Evolutionary conservation across 2,888 invertebrate species (phyloP).

Genomic region (Temnothorax rugatulus): DNA sequence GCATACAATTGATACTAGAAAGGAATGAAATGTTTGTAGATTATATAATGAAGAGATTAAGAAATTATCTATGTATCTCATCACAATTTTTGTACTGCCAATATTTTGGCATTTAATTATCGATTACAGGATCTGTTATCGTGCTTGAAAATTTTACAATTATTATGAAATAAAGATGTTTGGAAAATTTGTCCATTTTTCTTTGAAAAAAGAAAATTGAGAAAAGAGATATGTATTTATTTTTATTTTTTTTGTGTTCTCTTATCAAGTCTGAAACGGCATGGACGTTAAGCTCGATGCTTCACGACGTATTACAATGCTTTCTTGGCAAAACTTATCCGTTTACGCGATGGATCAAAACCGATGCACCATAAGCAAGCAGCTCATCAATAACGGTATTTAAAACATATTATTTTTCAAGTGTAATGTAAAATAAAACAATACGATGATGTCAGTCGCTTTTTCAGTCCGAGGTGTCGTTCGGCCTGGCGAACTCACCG

Average conservation of each 20-base stretch:
- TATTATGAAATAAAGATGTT: not conserved
- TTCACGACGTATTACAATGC: constrained; percentile 87
- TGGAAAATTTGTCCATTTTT: not conserved
- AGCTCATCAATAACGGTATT: constrained; percentile 92
- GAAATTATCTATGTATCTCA: not conserved
- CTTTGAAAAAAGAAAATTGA: not conserved
- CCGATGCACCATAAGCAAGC: constrained; percentile 87
- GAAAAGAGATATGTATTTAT: not conserved
- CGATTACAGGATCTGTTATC: not conserved
- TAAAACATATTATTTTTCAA: constrained; percentile 27
- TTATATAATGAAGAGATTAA: not conserved
- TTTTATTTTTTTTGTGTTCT: not conserved
- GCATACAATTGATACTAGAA: not conserved
- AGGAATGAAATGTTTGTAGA: not conserved
- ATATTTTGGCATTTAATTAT: not conserved
- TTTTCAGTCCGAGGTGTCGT: constrained; percentile 92
- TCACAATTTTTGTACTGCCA: not conserved
- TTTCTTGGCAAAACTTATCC: constrained; percentile 93
- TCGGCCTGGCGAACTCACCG: constrained; percentile 93
- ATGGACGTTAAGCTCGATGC: not conserved
- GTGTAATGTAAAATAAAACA: not conserved
- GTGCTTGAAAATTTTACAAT: not conserved
- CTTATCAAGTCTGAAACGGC: not conserved
- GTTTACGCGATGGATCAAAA: constrained; percentile 89
- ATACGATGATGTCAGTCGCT: not conserved